Evolutionary conservation across 2,113 vertebrate genomes (phyloP), one percentile per base, ranked within the genome.

Genomic region (Anoplopoma fimbria): DNA sequence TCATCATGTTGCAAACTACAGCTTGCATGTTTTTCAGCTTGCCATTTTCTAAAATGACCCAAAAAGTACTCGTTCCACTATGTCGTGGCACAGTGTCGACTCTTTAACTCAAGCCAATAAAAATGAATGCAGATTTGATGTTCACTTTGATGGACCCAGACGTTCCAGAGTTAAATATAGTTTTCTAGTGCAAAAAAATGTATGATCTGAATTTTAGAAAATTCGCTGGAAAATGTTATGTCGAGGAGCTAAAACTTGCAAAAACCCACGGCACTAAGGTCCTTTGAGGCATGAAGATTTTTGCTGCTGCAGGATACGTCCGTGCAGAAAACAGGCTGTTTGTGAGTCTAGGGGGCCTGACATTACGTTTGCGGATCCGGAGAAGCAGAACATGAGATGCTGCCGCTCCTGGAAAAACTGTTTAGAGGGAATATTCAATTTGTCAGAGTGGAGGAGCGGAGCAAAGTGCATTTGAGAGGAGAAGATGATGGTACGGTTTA

Each of bases 371-470:
- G 82, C 17, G 12, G 68, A 80, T 77, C 82, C 33, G 6, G n/a
- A 34, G 74, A 85, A 65, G 83, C 70, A 69, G 77, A 91, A 87
- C 79, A 87, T 75, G 81, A 90, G 87, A 88, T 61, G 70, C 33
- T 55, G 79, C 64, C 72, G 45, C 88, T 83, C 17, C 29, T 72
- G 65, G 81, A 83, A 82, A 90, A 89, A 76, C 69, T 77, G 65
- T 90, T 93, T 75, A 81, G 83, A 85, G 58, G 81, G 84, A 88
- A 93, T 87, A 85, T 88, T 92, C 71, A 87, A 87, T 88, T 87
- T 86, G 87, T 84, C 75, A 84, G 80, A 69, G 84, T 61, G 80
- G 70, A 93, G 74, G 67, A 85, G 88, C 49, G 34, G 74, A 82
- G 81, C 78, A 82, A 77, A 92, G 88, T 82, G 79, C 81, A 77